A percentile compares a stretch with the other conserved stretches of the same genome.
Conservation (phyloP, 2,888 invertebrate species). For the Epinotia demarniana region DNA sequence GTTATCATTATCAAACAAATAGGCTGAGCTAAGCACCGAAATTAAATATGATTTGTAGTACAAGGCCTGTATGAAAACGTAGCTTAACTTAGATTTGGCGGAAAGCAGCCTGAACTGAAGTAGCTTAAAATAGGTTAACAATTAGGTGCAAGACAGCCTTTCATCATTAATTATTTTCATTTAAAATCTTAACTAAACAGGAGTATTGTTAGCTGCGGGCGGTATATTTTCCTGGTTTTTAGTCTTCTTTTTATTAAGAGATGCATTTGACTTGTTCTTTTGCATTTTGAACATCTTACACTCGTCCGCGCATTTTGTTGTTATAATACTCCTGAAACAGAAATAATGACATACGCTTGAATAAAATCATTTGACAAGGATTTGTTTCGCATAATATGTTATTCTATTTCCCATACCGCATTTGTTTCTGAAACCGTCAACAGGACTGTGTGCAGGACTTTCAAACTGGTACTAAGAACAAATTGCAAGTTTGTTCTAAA, state of each 20-base stretch:
- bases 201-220: conserved; percentile 47
- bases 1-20: background rate
- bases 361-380: too few species aligned
- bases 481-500: too few species aligned
- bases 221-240: conserved; percentile 54
- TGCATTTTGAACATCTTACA: conserved; percentile 84
- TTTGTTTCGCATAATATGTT: too few species aligned
- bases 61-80: background rate
- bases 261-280: conserved; percentile 61
- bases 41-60: background rate
- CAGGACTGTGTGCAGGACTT: too few species aligned
- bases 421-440: too few species aligned
- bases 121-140: background rate
- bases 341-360: background rate
- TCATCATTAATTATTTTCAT: background rate
- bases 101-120: background rate
- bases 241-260: background rate
- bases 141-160: background rate
- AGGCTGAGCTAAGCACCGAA: background rate
- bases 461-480: too few species aligned
- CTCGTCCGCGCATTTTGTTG: conserved; percentile 87
- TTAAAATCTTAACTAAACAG: background rate
- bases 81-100: background rate
- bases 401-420: too few species aligned
- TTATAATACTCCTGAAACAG: conserved; percentile 81